Conservation (phyloP, 2,888 invertebrate genomes). For the Heliconius hortense region DNA sequence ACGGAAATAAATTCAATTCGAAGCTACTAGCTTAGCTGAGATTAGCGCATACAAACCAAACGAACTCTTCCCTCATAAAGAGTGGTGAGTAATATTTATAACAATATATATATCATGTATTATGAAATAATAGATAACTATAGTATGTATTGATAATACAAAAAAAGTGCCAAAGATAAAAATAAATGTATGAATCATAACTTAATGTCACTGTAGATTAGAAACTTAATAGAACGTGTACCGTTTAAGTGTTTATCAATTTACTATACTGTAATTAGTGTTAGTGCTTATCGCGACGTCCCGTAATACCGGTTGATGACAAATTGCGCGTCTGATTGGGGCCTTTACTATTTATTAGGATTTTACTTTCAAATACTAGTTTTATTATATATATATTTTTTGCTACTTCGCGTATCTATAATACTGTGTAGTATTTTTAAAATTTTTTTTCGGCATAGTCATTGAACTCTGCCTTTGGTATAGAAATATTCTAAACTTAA, state of each 20-base stretch:
- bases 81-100: too few relatives aligned
- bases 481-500: too few relatives aligned
- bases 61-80: too few relatives aligned
- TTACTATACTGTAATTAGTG: conserved; percentile 30
- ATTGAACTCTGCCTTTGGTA: too few relatives aligned
- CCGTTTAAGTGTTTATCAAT: conserved; percentile 21
- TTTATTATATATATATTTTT: not conserved
- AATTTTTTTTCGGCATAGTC: too few relatives aligned
- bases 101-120: not conserved
- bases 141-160: not conserved
- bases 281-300: conserved; percentile 10
- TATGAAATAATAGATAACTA: not conserved
- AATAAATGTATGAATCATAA: conserved; percentile 5
- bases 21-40: too few relatives aligned
- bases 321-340: not conserved
- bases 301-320: conserved; percentile 9
- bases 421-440: too few relatives aligned
- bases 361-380: conserved; percentile 6
- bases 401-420: not conserved
- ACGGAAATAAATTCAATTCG: too few relatives aligned
- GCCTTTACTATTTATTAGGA: not conserved
- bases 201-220: conserved; percentile 14
- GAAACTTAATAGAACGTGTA: conserved; percentile 25
- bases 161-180: not conserved
- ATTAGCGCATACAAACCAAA: too few relatives aligned